Evolutionary conservation across 53 echinoderm and acorn worm genomes (phyloP), one percentile per base, ranked within the genome.

Genomic region (Holothuria leucospilota): DNA sequence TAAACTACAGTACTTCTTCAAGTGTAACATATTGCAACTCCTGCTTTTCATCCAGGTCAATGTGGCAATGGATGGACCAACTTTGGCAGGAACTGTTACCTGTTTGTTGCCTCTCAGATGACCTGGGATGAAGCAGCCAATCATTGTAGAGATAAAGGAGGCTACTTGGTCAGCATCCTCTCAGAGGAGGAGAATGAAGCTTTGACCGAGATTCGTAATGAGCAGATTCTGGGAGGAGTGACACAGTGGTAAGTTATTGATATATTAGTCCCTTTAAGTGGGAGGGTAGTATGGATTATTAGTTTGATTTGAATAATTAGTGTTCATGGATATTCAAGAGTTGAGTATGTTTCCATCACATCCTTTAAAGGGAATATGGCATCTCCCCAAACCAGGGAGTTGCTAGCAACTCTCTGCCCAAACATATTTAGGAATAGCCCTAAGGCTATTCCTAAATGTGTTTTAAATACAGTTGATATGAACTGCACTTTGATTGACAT

Each of bases 81-180:
- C 20, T 29, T 34, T 26, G 59, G 39, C 16, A 4, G 80, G 14
- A 4, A 60, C 80, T 80, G 80, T 30, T 80, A 80, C 34, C 38
- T 80, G 28, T 80, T 80, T 60, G 25, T 26, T 6, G 18, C 15
- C 27, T 29, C 60, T 59, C 30, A 80, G 15, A 20, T 29, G 29
- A 34, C 20, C 80, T 60, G 80, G 61, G 80, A 80, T 80, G 80
- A 80, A 30, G 80, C 80, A 14, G 39, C 59, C 2, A 23, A 29
- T 25, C 59, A 38, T 24, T 80, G 80, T 34, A 59, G 34, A 13
- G 61, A 60, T 80, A 12, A 20, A 15, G 61, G 61, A 15, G 80
- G 60, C 30, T 80, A 10, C 60, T 60, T 80, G 15, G 23, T 60
- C 29, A 60, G 18, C 61, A 80, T 80, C 62, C 61, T 34, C 20